A percentile compares a stretch with the other conserved stretches of the same genome.
Conservation (phyloP, 2,113 vertebrate species). For the Phylloscopus trochiloides region DNA sequence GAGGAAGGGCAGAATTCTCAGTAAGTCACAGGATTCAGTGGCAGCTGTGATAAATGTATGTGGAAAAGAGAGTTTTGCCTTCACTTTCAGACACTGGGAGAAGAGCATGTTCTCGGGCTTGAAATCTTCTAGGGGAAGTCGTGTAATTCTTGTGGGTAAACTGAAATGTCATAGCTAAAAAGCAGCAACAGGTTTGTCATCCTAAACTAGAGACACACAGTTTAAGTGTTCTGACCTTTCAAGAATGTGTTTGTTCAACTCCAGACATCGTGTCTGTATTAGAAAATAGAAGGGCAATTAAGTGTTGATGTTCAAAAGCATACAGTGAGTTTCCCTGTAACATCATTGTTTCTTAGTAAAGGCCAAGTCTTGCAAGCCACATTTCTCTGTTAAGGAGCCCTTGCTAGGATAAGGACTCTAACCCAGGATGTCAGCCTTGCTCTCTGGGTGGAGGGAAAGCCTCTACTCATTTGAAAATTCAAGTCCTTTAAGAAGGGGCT, state of each 20-base stretch:
- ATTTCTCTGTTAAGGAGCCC: background rate
- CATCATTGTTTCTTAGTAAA: background rate
- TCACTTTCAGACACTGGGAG: background rate
- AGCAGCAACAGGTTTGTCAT: background rate
- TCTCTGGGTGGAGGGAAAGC: background rate
- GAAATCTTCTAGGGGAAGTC: constrained; percentile 28
- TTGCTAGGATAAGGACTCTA: background rate
- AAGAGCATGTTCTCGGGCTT: background rate
- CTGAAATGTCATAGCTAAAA: constrained; percentile 42
- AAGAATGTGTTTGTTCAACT: constrained; percentile 18
- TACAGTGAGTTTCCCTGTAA: background rate
- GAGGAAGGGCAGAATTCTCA: background rate
- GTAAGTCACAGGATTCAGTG: background rate
- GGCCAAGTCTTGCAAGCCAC: background rate
- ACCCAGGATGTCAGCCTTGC: background rate
- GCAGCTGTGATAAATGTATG: background rate
- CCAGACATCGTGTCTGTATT: background rate
- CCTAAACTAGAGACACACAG: background rate
- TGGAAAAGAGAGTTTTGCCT: background rate
- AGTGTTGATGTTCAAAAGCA: background rate
- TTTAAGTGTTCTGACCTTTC: constrained; percentile 42
- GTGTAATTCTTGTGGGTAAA: constrained; percentile 42
- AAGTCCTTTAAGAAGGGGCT: background rate
- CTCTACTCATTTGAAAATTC: background rate
- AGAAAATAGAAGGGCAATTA: background rate